These are phyloP conservation scores for Orchesella cincta DNA, from an alignment of 1,140 invertebrate genomes.

Conservation along the genomic window DNA sequence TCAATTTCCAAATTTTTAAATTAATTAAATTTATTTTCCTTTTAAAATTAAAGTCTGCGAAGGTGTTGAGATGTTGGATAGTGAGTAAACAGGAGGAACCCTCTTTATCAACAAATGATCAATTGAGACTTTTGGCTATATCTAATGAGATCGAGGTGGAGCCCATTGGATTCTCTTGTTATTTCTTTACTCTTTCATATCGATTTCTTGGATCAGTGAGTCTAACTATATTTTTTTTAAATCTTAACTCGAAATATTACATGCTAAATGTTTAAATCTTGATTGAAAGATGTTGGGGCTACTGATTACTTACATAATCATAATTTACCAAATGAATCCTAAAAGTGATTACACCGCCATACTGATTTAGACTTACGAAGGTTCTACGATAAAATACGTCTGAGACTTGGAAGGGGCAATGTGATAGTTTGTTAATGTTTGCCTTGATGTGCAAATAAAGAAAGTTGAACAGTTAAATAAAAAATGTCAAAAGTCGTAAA, in stretches of 20 bases:
- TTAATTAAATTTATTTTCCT: not conserved
- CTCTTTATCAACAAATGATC: not conserved
- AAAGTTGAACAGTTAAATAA: not conserved
- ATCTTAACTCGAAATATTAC: not conserved
- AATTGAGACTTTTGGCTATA: not conserved
- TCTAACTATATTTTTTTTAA: not conserved
- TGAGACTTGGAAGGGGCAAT: not conserved
- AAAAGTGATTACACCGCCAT: not conserved
- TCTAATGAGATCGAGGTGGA: not conserved
- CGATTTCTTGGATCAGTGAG: not conserved
- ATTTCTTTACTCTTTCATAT: not conserved
- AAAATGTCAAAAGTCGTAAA: not conserved
- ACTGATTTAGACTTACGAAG: not conserved
- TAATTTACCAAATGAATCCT: not conserved
- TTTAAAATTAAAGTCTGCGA: not conserved
- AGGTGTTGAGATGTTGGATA: too few species aligned
- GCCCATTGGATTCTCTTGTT: not conserved
- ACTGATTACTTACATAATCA: not conserved
- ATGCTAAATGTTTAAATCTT: not conserved
- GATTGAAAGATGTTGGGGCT: not conserved
- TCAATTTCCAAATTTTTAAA: too few species aligned
- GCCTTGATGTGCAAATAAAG: not conserved
- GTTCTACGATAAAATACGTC: not conserved
- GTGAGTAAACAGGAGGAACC: not conserved
- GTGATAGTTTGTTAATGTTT: not conserved